A percentile compares a stretch with the other conserved stretches of the same genome.
These are phyloP conservation scores for Delia radicum DNA, from an alignment of 1,140 invertebrate species.

Conservation along the genomic window DNA sequence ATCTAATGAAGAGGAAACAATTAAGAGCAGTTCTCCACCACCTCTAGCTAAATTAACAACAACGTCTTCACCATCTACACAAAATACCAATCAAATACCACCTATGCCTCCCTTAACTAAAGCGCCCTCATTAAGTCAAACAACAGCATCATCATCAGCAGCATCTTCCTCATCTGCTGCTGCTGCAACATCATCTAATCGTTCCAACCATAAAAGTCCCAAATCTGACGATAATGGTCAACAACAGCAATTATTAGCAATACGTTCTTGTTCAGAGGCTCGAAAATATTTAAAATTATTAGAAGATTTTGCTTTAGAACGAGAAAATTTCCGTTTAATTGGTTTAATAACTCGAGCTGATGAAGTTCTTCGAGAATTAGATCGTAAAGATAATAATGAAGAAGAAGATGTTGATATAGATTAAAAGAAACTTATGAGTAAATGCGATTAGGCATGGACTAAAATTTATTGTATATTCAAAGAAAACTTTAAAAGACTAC, in stretches of 20 bases:
- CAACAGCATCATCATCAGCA: background rate
- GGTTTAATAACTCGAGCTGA: constrained; percentile 47
- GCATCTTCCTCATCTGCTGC: too few species aligned
- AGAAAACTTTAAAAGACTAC: too few species aligned
- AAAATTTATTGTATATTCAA: too few species aligned
- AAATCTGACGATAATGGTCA: background rate
- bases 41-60: background rate
- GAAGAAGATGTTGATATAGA: constrained; percentile 32
- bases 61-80: background rate
- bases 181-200: background rate
- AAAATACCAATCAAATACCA: constrained; percentile 11
- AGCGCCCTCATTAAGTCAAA: constrained; percentile 27
- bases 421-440: background rate
- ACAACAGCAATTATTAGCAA: constrained; percentile 18
- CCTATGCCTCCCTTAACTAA: constrained; percentile 37
- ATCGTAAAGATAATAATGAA: constrained; percentile 26
- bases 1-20: background rate
- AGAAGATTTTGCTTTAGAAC: constrained; percentile 47
- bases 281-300: constrained; percentile 49
- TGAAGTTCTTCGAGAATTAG: constrained; percentile 48
- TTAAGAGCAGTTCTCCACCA: background rate
- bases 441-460: too few species aligned
- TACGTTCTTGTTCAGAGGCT: constrained; percentile 43
- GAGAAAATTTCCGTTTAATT: constrained; percentile 48
- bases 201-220: background rate